A percentile compares a stretch with the other conserved stretches of the same genome.
These are phyloP conservation scores for Argyresthia albistria DNA, from an alignment of 2,888 invertebrate genomes.

Conservation along the genomic window DNA sequence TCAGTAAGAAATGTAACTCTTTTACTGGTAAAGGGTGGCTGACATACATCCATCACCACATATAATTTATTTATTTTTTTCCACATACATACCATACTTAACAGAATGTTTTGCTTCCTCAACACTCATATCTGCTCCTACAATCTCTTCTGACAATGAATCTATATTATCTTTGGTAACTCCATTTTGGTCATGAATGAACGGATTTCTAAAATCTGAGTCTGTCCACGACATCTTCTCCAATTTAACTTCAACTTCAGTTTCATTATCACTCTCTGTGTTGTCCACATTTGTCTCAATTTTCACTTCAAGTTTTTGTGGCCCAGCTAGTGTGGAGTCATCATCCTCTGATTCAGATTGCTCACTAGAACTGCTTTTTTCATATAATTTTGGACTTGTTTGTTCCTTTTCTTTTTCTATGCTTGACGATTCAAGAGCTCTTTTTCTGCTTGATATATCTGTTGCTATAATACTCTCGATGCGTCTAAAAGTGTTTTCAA, in stretches of 20 bases:
- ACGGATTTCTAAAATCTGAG: conserved; percentile 28
- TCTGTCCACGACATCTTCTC: conserved; percentile 26
- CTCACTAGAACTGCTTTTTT: neutral
- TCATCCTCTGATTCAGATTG: neutral
- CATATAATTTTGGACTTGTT: neutral
- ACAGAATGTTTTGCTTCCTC: conserved; percentile 27
- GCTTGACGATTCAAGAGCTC: neutral
- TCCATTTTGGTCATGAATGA: conserved; percentile 33
- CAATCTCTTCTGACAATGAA: conserved; percentile 15
- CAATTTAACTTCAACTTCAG: conserved; percentile 23
- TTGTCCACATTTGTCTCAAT: neutral
- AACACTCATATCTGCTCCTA: conserved; percentile 33
- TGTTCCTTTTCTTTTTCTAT: conserved; percentile 8
- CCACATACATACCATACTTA: conserved; percentile 28
- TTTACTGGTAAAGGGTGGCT: too few relatives aligned
- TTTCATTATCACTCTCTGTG: neutral
- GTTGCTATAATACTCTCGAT: conserved; percentile 46
- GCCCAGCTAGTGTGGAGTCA: neutral
- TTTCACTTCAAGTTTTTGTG: neutral
- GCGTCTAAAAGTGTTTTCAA: conserved; percentile 47
- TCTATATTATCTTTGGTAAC: conserved; percentile 20
- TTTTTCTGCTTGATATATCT: conserved; percentile 14
- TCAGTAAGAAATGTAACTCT: too few relatives aligned
- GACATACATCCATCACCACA: too few relatives aligned
- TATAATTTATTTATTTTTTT: neutral